These are phyloP conservation scores for Melanerpes formicivorus DNA, from an alignment of 2,113 vertebrate species.

Conservation along the genomic window DNA sequence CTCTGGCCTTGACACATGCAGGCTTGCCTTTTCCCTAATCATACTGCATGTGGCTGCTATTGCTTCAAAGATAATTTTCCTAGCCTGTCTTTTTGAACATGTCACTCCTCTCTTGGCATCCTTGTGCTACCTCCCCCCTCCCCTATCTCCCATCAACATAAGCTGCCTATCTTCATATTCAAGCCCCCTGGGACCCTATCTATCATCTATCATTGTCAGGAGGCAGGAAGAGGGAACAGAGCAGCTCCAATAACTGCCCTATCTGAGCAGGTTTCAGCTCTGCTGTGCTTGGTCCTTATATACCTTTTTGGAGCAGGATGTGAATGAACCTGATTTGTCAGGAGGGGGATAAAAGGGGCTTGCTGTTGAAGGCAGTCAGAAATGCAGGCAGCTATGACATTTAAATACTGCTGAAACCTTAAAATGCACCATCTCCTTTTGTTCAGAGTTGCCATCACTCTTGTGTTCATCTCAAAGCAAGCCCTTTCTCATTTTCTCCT, in stretches of 20 bases:
- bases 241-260: not conserved
- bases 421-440: not conserved
- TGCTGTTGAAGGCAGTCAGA: not conserved
- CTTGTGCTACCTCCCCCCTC: not conserved
- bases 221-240: constrained; percentile 6
- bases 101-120: constrained; percentile 22
- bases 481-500: not conserved
- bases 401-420: not conserved
- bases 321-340: not conserved
- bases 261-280: not conserved
- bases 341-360: not conserved
- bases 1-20: not conserved
- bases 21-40: constrained; percentile 13
- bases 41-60: not conserved
- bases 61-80: constrained; percentile 53
- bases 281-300: not conserved
- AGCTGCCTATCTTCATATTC: constrained; percentile 53
- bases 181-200: not conserved
- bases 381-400: not conserved
- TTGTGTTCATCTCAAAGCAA: not conserved
- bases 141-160: constrained; percentile 24
- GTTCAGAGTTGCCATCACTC: not conserved
- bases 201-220: constrained; percentile 48
- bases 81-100: constrained; percentile 38
- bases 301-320: not conserved